A percentile compares a stretch with the other conserved stretches of the same genome.
phyloP scores from a whole-genome alignment of 1,140 invertebrate species.

The Microplitis demolitor region DNA sequence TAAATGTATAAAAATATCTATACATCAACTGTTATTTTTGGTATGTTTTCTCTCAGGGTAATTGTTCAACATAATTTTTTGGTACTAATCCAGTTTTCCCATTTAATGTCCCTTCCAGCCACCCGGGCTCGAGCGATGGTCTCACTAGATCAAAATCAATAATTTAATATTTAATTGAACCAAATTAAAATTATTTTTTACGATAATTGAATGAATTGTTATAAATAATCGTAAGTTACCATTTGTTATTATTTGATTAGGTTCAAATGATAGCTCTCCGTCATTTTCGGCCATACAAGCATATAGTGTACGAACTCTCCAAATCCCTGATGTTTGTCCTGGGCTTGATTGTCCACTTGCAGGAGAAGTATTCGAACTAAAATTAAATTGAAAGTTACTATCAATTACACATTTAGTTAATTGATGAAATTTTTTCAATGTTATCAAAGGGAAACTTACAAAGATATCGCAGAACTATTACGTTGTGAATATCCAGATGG shows the following conservation, averaged over 20 bases:
- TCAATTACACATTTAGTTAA: not conserved
- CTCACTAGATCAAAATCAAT: conserved; percentile 71
- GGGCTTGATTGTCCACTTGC: conserved; percentile 52
- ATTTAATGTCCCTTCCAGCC: conserved; percentile 93
- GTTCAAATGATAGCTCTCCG: conserved; percentile 96
- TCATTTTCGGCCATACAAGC: conserved; percentile 95
- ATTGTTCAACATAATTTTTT: conserved; percentile 94
- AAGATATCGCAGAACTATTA: conserved; percentile 45
- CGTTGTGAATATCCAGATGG: conserved; percentile 46
- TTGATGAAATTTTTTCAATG: too few species aligned
- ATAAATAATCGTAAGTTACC: conserved; percentile 64
- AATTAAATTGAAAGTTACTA: conserved; percentile 14
- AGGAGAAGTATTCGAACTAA: conserved; percentile 48
- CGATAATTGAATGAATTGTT: too few species aligned
- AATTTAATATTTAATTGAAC: conserved; percentile 22
- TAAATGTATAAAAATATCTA: not conserved
- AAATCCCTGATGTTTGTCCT: conserved; percentile 48
- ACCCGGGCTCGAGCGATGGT: conserved; percentile 90
- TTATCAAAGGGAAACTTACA: conserved; percentile 37
- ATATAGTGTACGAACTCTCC: conserved; percentile 88
- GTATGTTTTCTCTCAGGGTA: conserved; percentile 63
- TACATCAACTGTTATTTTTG: conserved; percentile 38
- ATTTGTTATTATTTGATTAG: conserved; percentile 97
- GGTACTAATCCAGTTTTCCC: conserved; percentile 94
- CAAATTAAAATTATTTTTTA: not conserved